These are phyloP conservation scores for Dynastes grantii DNA, from an alignment of 2,888 invertebrate species.

Conservation along the genomic window DNA sequence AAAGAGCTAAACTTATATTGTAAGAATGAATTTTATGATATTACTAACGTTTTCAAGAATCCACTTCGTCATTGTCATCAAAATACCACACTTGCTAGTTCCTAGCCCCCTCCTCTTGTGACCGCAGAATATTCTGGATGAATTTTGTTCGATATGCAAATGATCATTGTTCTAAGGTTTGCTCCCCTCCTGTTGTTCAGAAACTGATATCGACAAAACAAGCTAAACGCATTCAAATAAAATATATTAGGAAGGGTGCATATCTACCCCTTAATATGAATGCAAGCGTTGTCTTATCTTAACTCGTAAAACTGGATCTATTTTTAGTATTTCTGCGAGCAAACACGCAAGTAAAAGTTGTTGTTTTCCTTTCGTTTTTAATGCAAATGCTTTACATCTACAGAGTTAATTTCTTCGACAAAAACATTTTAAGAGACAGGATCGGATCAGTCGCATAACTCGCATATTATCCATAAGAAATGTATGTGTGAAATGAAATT, in stretches of 20 bases:
- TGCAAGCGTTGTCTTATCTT: neutral
- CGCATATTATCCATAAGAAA: no score
- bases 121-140: no score
- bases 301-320: constrained; percentile 3
- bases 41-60: no score
- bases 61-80: no score
- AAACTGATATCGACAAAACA: constrained; percentile 12
- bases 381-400: neutral
- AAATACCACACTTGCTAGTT: no score
- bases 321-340: neutral
- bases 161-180: neutral
- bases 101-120: no score
- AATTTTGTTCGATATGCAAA: constrained; percentile 4
- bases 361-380: neutral
- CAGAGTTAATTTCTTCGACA: no score
- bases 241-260: neutral
- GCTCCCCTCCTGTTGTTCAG: neutral
- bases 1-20: no score
- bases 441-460: no score
- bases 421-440: no score
- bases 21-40: no score
- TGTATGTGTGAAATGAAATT: no score
- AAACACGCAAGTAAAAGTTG: neutral
- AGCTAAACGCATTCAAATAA: constrained; percentile 12
- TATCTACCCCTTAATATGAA: neutral